Percentiles rank a stretch among this genome's conserved stretches.
Evolutionary conservation across 2,888 invertebrate genomes (phyloP).

Genomic region (Boloria selene): DNA sequence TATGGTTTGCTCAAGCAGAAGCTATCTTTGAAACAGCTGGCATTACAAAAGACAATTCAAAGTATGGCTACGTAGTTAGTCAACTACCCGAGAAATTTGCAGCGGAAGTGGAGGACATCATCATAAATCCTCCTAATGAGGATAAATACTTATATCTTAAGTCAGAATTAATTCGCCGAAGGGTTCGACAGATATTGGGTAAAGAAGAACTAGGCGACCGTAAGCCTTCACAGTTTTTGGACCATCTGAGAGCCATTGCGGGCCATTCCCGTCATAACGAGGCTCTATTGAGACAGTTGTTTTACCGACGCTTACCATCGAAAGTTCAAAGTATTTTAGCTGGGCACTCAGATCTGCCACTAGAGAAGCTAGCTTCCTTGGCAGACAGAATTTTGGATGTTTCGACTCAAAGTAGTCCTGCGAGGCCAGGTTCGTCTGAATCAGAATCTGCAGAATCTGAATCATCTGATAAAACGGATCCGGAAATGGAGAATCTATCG

Average conservation of each 20-base stretch:
- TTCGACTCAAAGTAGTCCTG: background rate
- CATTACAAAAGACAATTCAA: conserved; percentile 7
- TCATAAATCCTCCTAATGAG: conserved; percentile 15
- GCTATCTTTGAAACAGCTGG: conserved; percentile 14
- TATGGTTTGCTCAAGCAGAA: conserved; percentile 17
- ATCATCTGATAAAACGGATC: background rate
- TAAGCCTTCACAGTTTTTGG: conserved; percentile 9
- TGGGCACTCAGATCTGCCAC: conserved; percentile 6
- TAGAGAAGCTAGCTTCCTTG: conserved; percentile 10
- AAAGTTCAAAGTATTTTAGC: conserved; percentile 9
- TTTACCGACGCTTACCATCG: conserved; percentile 3
- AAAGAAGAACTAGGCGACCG: conserved; percentile 12
- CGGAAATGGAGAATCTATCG: background rate
- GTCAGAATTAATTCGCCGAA: conserved; percentile 8
- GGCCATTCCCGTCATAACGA: conserved; percentile 9
- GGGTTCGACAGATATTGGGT: conserved; percentile 3
- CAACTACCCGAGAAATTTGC: background rate
- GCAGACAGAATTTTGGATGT: conserved; percentile 10
- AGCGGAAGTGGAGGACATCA: conserved; percentile 15
- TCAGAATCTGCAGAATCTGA: background rate
- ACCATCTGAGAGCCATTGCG: conserved; percentile 3
- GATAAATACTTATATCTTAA: conserved; percentile 9
- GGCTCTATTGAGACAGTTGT: background rate
- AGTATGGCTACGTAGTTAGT: conserved; percentile 8
- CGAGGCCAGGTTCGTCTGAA: background rate